phyloP scores from a whole-genome alignment of 2,888 invertebrate genomes.

The Syrphus vitripennis region DNA sequence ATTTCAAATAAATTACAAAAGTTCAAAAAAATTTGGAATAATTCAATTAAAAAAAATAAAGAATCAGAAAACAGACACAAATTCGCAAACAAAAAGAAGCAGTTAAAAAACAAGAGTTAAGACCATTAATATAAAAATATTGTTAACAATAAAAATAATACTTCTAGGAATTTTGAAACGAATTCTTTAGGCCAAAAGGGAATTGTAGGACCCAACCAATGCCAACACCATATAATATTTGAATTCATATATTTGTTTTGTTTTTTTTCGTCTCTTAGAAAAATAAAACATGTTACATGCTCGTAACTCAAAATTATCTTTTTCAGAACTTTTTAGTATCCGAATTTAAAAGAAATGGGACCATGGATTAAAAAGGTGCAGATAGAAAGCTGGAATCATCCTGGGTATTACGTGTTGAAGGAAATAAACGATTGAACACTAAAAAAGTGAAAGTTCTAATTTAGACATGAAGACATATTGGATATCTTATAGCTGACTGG shows the following conservation, averaged over 20 bases:
- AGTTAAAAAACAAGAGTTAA: not conserved
- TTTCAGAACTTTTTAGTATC: too few relatives aligned
- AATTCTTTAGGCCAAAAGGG: not conserved
- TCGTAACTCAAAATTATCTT: too few relatives aligned
- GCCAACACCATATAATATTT: not conserved
- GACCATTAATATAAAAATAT: not conserved
- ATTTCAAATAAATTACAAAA: not conserved
- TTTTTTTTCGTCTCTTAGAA: not conserved
- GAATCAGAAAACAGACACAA: constrained; percentile 30
- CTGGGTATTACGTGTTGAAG: too few relatives aligned
- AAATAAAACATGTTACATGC: too few relatives aligned
- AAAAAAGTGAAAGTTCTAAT: too few relatives aligned
- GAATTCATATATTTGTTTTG: too few relatives aligned
- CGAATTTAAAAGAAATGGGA: too few relatives aligned
- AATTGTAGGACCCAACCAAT: not conserved
- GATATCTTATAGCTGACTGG: too few relatives aligned
- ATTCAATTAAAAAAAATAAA: not conserved
- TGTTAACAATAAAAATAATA: not conserved
- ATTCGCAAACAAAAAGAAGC: constrained; percentile 14
- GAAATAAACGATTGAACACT: too few relatives aligned
- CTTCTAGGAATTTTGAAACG: not conserved
- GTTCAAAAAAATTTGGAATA: not conserved
- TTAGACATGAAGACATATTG: too few relatives aligned
- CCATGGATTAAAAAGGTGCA: too few relatives aligned
- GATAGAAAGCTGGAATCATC: too few relatives aligned